Percentiles rank a stretch among this genome's conserved stretches.
Evolutionary conservation across 2,113 vertebrate species (phyloP).

Genomic region (Haemorhous mexicanus): DNA sequence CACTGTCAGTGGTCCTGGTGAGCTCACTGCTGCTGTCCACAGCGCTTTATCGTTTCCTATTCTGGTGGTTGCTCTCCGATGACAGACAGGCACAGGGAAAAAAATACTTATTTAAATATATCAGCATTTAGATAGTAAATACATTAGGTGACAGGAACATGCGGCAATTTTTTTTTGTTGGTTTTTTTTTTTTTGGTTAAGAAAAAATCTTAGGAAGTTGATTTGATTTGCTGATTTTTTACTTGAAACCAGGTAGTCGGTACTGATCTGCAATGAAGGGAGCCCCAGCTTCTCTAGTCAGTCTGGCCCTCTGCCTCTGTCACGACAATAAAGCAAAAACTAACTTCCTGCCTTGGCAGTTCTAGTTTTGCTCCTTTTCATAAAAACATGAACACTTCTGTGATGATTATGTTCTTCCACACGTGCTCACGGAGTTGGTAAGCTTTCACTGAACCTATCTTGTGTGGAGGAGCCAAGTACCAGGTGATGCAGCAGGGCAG

Average conservation of each 20-base stretch:
- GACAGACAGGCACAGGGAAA: background rate
- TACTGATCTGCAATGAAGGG: background rate
- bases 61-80: background rate
- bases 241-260: background rate
- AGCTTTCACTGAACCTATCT: background rate
- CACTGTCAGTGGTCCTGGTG: background rate
- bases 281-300: background rate
- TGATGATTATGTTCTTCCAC: background rate
- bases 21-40: background rate
- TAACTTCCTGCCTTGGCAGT: background rate
- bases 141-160: background rate
- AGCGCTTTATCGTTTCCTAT: background rate
- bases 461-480: background rate
- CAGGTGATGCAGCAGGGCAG: background rate
- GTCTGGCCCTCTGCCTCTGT: background rate
- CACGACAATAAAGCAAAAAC: background rate
- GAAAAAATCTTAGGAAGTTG: background rate
- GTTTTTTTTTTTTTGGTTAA: no score
- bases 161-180: background rate
- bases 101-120: background rate
- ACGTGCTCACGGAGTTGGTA: background rate
- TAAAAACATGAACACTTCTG: background rate
- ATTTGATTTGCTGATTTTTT: background rate
- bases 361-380: background rate
- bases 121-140: background rate